Conservation (phyloP, 2,888 invertebrate species). For the Seira sanloemensis region DNA sequence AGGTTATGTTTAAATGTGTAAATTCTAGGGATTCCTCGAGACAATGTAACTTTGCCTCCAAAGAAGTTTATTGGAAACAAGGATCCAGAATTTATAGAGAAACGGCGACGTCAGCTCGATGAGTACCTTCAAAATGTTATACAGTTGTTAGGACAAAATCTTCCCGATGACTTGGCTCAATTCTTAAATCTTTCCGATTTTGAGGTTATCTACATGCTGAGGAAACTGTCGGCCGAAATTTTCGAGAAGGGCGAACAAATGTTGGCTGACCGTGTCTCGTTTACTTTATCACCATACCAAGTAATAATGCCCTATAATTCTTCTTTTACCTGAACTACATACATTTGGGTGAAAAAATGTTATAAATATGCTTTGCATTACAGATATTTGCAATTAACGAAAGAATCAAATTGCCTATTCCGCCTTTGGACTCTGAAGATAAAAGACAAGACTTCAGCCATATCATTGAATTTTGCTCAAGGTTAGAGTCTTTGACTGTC, state of each 20-base stretch:
- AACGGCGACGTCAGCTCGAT: conserved; percentile 86
- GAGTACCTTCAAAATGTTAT: conserved; percentile 88
- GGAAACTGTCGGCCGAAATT: conserved; percentile 87
- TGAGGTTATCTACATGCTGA: conserved; percentile 90
- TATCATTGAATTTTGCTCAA: conserved; percentile 90
- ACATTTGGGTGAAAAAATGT: too few species aligned
- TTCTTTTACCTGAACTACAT: neutral
- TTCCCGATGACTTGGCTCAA: conserved; percentile 85
- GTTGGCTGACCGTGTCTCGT: conserved; percentile 80
- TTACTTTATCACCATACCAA: conserved; percentile 87
- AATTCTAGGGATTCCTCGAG: conserved; percentile 70
- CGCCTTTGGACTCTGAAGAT: conserved; percentile 85
- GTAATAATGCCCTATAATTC: conserved; percentile 76
- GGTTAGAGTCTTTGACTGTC: conserved; percentile 83
- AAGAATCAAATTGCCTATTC: conserved; percentile 90
- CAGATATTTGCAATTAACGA: conserved; percentile 94
- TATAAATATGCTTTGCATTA: conserved; percentile 76
- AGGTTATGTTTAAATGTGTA: conserved; percentile 11
- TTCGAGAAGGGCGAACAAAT: conserved; percentile 85
- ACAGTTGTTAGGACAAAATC: conserved; percentile 82
- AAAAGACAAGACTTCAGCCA: conserved; percentile 93
- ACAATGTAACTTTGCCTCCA: conserved; percentile 83
- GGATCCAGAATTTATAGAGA: conserved; percentile 90
- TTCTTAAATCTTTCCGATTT: conserved; percentile 93
- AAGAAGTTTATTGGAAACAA: conserved; percentile 95